phyloP scores from a whole-genome alignment of 1,140 invertebrate species.

The Scaptodrosophila lebanonensis region DNA sequence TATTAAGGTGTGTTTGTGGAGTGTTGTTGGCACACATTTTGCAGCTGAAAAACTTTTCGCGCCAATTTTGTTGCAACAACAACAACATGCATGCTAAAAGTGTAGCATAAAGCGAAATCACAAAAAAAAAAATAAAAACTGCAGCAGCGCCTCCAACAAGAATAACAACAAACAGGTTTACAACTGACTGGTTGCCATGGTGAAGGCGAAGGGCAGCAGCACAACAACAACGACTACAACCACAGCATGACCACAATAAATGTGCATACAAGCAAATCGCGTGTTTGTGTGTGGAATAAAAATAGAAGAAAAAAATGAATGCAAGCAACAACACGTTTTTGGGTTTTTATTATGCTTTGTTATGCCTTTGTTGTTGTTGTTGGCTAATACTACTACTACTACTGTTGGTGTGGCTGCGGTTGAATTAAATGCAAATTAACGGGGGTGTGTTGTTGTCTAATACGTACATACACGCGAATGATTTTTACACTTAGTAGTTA shows the following conservation, averaged over 20 bases:
- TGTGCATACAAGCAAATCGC: conserved; percentile 2
- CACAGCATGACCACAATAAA: conserved; percentile 22
- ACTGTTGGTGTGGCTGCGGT: too few species aligned
- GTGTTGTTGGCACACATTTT: conserved; percentile 65
- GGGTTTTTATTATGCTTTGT: conserved; percentile 28
- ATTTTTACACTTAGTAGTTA: conserved; percentile 34
- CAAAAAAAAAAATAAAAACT: conserved; percentile 54
- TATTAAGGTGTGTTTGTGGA: too few species aligned
- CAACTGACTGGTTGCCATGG: conserved; percentile 66
- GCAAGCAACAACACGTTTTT: conserved; percentile 48
- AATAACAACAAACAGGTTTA: conserved; percentile 57
- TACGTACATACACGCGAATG: conserved; percentile 9
- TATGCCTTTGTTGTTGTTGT: conserved; percentile 7
- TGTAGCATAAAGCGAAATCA: conserved; percentile 28
- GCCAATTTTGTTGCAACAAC: conserved; percentile 52
- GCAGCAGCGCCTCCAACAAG: conserved; percentile 10
- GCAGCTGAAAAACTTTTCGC: conserved; percentile 64
- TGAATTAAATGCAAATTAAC: conserved; percentile 50
- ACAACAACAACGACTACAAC: conserved; percentile 33
- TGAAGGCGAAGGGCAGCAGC: conserved; percentile 45
- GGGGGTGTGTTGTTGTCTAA: conserved; percentile 25
- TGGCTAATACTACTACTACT: conserved; percentile 1
- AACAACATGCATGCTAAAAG: conserved; percentile 39
- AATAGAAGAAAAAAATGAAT: conserved; percentile 24
- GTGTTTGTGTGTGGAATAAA: background rate